phyloP scores from a whole-genome alignment of 2,888 invertebrate species.

The Embidobia sp. region DNA sequence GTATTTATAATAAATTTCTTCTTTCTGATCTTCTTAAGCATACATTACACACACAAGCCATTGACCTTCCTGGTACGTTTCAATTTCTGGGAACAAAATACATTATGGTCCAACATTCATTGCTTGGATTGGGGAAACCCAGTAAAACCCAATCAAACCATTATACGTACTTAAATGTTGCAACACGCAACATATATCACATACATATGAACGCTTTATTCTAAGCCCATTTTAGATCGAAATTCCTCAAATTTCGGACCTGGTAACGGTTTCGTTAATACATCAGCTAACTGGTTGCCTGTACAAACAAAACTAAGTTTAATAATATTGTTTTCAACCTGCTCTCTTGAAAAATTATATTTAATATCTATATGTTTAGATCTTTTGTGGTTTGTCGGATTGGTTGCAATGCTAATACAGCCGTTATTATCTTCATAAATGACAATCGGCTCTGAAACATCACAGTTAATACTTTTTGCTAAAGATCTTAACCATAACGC shows the following conservation, averaged over 20 bases:
- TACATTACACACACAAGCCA: no score
- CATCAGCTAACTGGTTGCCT: slow-evolving; percentile 83
- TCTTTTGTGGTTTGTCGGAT: slow-evolving; percentile 65
- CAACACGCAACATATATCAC: no score
- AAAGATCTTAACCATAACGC: neutral
- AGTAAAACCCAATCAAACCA: neutral
- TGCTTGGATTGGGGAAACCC: slow-evolving; percentile 22
- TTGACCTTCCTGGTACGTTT: no score
- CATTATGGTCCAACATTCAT: slow-evolving; percentile 14
- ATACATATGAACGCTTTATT: no score
- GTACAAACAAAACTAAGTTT: slow-evolving; percentile 83
- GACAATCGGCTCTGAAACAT: neutral
- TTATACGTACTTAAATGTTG: no score
- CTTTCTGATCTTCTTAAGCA: no score
- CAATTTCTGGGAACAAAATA: no score
- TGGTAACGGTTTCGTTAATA: slow-evolving; percentile 67
- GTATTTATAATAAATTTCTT: no score
- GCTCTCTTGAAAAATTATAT: slow-evolving; percentile 60
- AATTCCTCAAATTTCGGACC: neutral
- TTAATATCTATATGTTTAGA: neutral
- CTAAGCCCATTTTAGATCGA: no score
- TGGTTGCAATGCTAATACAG: slow-evolving; percentile 67
- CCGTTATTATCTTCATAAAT: slow-evolving; percentile 3
- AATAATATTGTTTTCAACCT: slow-evolving; percentile 79
- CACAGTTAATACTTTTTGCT: slow-evolving; percentile 68